Percentiles rank a stretch among this genome's conserved stretches.
Conservation (phyloP, 2,113 vertebrate genomes). For the Cyanoramphus novaezelandiae region DNA sequence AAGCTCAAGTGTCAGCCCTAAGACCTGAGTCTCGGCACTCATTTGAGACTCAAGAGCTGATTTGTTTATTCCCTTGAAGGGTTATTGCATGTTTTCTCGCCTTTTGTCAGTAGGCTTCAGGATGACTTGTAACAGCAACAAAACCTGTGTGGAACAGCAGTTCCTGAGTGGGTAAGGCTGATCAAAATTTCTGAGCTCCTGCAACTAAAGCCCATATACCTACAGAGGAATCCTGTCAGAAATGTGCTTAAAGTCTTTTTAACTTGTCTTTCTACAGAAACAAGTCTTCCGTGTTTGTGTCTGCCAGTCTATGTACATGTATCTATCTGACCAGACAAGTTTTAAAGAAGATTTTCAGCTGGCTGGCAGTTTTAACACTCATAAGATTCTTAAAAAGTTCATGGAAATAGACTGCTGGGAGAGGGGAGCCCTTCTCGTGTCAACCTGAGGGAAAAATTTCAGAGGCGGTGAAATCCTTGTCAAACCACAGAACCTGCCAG, state of each 20-base stretch:
- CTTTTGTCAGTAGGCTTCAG: background rate
- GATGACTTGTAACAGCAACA: background rate
- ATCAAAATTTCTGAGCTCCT: background rate
- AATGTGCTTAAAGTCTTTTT: constrained; percentile 11
- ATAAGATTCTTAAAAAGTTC: background rate
- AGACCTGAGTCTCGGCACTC: constrained; percentile 30
- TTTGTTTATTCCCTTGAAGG: constrained; percentile 52
- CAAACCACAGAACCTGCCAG: background rate
- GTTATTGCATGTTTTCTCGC: constrained; percentile 3
- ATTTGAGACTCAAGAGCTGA: background rate
- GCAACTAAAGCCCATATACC: background rate
- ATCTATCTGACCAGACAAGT: constrained; percentile 16
- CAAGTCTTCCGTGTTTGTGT: background rate
- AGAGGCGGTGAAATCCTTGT: background rate
- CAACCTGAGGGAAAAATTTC: background rate
- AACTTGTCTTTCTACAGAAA: background rate
- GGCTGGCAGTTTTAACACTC: background rate
- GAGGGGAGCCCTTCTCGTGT: background rate
- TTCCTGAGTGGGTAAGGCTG: background rate
- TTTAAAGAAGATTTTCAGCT: background rate
- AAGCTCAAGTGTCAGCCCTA: constrained; percentile 45
- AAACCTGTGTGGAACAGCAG: background rate
- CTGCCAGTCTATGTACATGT: background rate
- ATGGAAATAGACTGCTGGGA: background rate
- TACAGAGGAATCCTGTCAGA: constrained; percentile 21